Evolutionary conservation across 2,797 vertebrate species (phyloP), one percentile per base, ranked within the genome.

Genomic region (Falco rusticolus): DNA sequence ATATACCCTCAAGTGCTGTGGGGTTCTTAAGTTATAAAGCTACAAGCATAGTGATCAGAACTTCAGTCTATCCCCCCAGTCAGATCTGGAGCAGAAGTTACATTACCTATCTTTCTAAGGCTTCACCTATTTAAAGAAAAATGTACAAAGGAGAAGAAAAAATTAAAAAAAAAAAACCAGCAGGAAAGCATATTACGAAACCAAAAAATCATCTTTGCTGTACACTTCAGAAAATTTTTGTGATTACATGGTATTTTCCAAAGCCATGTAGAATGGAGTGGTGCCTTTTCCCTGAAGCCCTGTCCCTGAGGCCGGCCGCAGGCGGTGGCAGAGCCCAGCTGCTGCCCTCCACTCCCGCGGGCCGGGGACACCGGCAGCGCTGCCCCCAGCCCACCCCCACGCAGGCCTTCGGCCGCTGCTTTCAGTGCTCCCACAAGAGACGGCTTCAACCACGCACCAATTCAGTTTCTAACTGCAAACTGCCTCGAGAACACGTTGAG

Each of bases 311-410:
- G 33, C 25, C 9, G 1, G 66, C 17, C 4, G 5, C 39, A 45
- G 3, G 4, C 1, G 1, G 34, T 2, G 1, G 56, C 48, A 89
- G 69, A 79, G 28, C 25, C 54, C 3, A 0, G 43, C 33, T 68
- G 50, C 51, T 15, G 41, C 2, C 11, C 51, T 11, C 6, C 3
- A 57, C 51, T 70, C 11, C 31, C 2, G 4, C 0, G 5, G 39
- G 47, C 51, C 16, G 57, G 31, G 31, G 22, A 11, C 45, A 43
- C 39, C 9, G 1, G 18, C 39, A 31, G 39, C 2, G 1, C n/a
- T 12, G 64, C 45, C 2, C 37, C 34, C 54, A 71, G 60, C 12
- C 20, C 37, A 39, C 22, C 31, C 5, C 7, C 41, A 53, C 28
- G 16, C 0, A 4, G 13, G 17, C 16, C 45, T 74, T 66, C 33